A percentile compares a stretch with the other conserved stretches of the same genome.
Conservation (phyloP, 2,797 vertebrate genomes). For the Cuniculus paca region DNA sequence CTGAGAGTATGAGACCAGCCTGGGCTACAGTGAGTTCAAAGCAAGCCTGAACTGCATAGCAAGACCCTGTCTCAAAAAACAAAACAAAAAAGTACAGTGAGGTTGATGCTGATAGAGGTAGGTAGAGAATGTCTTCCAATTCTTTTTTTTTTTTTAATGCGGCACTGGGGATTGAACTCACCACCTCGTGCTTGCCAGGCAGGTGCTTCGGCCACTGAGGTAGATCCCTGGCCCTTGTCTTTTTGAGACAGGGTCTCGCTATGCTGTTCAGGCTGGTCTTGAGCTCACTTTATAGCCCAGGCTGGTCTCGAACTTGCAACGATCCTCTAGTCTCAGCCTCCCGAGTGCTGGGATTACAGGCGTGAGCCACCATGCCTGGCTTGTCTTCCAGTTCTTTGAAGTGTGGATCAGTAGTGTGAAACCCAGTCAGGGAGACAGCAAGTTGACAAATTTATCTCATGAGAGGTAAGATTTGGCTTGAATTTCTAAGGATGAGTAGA, state of each 20-base stretch:
- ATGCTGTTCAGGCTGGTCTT: no score
- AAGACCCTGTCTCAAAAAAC: neutral
- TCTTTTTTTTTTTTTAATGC: no score
- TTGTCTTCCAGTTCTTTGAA: neutral
- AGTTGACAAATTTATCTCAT: neutral
- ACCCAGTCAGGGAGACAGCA: neutral
- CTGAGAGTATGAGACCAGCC: neutral
- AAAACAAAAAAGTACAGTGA: neutral
- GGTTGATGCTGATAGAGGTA: neutral
- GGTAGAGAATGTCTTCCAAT: neutral
- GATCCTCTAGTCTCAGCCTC: no score
- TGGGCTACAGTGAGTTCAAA: neutral
- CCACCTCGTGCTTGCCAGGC: no score
- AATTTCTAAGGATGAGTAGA: constrained; percentile 7
- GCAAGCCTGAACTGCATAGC: neutral
- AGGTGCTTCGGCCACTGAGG: no score
- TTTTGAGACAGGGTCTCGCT: no score
- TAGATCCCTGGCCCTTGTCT: no score
- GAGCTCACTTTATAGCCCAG: no score
- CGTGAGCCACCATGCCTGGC: no score
- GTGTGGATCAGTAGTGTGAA: neutral
- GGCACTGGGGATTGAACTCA: no score
- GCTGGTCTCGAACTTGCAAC: no score
- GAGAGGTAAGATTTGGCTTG: neutral
- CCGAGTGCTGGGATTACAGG: no score